A percentile compares a stretch with the other conserved stretches of the same genome.
Evolutionary conservation across 37 sponge, comb jelly and placozoan species (phyloP).

Genomic region (Amphimedon queenslandica): DNA sequence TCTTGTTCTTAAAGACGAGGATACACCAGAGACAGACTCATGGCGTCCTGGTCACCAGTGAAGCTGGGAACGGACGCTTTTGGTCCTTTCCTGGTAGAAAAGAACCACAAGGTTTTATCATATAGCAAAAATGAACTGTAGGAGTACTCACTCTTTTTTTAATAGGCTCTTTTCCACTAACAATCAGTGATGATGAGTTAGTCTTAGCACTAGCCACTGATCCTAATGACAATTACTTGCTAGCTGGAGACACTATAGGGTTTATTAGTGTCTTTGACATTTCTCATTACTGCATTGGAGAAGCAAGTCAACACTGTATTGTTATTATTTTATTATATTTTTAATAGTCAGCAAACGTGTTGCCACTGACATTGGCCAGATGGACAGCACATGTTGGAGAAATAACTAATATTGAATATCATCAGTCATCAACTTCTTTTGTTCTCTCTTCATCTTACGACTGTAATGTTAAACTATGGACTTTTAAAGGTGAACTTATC

Average conservation of each 20-base stretch:
- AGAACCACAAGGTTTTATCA: slow-evolving; percentile 39
- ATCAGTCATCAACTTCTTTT: too few relatives aligned
- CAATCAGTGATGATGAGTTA: slow-evolving; percentile 68
- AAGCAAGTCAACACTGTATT: too few relatives aligned
- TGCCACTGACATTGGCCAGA: slow-evolving; percentile 2
- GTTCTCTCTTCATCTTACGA: slow-evolving; percentile 83
- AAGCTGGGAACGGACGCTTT: slow-evolving; percentile 75
- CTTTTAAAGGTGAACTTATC: slow-evolving; percentile 70
- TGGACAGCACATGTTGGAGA: slow-evolving; percentile 84
- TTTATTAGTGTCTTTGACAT: slow-evolving; percentile 79
- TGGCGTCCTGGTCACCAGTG: slow-evolving; percentile 74
- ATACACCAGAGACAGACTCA: slow-evolving; percentile 19
- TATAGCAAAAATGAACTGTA: neutral
- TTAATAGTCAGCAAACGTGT: neutral
- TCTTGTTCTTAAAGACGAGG: slow-evolving; percentile 73
- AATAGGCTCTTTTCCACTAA: slow-evolving; percentile 73
- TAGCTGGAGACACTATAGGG: slow-evolving; percentile 93
- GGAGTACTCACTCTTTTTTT: neutral
- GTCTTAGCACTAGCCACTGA: slow-evolving; percentile 84
- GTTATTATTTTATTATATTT: neutral
- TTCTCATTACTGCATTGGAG: slow-evolving; percentile 26
- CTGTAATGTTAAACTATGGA: slow-evolving; percentile 87
- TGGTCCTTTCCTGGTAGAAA: slow-evolving; percentile 80
- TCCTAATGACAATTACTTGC: slow-evolving; percentile 43
- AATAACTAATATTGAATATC: slow-evolving; percentile 63